phyloP scores from a whole-genome alignment of 2,113 vertebrate species.

The Theropithecus gelada region DNA sequence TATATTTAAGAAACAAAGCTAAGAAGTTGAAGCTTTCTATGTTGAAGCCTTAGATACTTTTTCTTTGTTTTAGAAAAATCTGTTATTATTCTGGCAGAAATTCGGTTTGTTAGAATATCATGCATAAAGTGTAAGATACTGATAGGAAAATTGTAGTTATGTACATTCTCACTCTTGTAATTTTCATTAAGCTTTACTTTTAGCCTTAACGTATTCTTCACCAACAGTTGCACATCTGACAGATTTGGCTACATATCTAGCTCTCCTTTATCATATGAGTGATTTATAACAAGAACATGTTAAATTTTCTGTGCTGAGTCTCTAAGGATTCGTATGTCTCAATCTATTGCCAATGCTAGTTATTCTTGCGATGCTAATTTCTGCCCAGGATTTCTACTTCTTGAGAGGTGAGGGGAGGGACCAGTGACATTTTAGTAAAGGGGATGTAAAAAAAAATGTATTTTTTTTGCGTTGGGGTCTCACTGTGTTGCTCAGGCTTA shows the following conservation, averaged over 20 bases:
- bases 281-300: slow-evolving; percentile 14
- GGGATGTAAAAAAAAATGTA: too few relatives aligned
- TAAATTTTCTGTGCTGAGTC: background rate
- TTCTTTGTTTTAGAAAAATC: background rate
- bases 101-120: background rate
- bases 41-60: background rate
- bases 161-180: background rate
- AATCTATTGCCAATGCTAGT: background rate
- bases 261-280: background rate
- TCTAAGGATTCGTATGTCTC: background rate
- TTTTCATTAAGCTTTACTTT: slow-evolving; percentile 42
- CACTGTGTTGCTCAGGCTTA: too few relatives aligned
- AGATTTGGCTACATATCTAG: background rate
- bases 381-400: background rate
- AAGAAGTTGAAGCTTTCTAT: background rate
- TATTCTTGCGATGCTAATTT: background rate
- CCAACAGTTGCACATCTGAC: slow-evolving; percentile 14
- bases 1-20: background rate
- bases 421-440: background rate
- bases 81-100: background rate
- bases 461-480: too few relatives aligned
- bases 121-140: background rate
- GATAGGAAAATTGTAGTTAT: background rate
- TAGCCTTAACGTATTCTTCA: background rate
- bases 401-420: background rate